Evolutionary conservation across 2,888 invertebrate species (phyloP).

Genomic region (Gymnoscelis rufifasciata): DNA sequence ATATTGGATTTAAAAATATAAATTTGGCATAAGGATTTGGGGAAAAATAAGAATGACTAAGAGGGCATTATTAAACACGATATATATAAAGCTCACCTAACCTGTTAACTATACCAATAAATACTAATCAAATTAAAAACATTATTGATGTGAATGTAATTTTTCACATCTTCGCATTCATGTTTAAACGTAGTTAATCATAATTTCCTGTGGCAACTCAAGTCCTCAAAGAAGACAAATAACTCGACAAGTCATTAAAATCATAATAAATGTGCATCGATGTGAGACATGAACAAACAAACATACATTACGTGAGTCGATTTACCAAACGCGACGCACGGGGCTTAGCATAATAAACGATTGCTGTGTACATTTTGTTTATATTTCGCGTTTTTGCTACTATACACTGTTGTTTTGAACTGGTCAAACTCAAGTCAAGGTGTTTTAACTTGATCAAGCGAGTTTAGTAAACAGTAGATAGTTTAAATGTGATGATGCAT

Average conservation of each 20-base stretch:
- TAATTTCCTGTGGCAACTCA: slow-evolving; percentile 31
- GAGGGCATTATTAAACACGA: too few relatives aligned
- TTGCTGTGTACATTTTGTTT: slow-evolving; percentile 52
- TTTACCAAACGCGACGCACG: slow-evolving; percentile 73
- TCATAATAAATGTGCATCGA: slow-evolving; percentile 59
- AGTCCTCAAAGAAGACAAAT: slow-evolving; percentile 54
- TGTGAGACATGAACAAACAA: slow-evolving; percentile 54
- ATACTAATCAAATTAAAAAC: too few relatives aligned
- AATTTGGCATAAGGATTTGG: too few relatives aligned
- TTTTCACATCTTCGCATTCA: neutral
- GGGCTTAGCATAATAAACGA: slow-evolving; percentile 65
- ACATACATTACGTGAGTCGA: slow-evolving; percentile 71
- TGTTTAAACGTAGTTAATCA: too few relatives aligned
- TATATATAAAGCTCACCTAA: too few relatives aligned
- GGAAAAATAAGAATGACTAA: too few relatives aligned
- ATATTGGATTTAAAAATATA: too few relatives aligned
- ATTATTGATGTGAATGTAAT: neutral
- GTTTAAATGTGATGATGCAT: too few relatives aligned
- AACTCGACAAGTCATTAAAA: slow-evolving; percentile 57
- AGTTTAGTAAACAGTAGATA: too few relatives aligned
- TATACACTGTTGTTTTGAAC: slow-evolving; percentile 17
- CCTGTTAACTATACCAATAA: too few relatives aligned
- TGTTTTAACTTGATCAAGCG: neutral
- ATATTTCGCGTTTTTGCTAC: slow-evolving; percentile 41
- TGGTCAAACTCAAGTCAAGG: slow-evolving; percentile 17